These are phyloP conservation scores for Metalampra italica DNA, from an alignment of 2,888 invertebrate genomes.

Conservation along the genomic window DNA sequence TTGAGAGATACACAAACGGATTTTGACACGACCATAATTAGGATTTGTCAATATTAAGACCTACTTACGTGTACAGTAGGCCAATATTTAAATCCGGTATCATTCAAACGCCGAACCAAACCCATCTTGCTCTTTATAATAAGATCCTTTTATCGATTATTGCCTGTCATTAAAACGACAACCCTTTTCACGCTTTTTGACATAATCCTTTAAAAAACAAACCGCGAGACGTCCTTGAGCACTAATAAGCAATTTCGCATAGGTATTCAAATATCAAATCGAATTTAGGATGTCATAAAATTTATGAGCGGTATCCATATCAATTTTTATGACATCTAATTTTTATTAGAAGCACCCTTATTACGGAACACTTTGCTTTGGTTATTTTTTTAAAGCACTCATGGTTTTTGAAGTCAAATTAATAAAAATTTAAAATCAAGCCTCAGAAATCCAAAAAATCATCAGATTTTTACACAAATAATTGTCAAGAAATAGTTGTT, in stretches of 20 bases:
- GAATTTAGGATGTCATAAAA: slow-evolving; percentile 38
- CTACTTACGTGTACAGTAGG: too few species aligned
- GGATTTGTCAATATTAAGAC: too few species aligned
- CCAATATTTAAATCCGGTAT: too few species aligned
- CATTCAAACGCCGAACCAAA: background rate
- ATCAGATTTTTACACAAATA: too few species aligned
- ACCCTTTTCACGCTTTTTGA: slow-evolving; percentile 46
- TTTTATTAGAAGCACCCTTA: slow-evolving; percentile 7
- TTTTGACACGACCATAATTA: too few species aligned
- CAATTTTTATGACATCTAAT: slow-evolving; percentile 24
- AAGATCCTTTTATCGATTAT: slow-evolving; percentile 24
- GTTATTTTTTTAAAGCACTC: too few species aligned
- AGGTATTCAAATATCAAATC: slow-evolving; percentile 32
- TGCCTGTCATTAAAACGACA: slow-evolving; percentile 34
- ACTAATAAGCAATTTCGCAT: slow-evolving; percentile 30
- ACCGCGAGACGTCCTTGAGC: slow-evolving; percentile 48
- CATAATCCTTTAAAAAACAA: slow-evolving; percentile 43
- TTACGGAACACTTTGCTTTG: background rate
- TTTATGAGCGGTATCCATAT: slow-evolving; percentile 46
- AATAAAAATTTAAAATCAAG: too few species aligned
- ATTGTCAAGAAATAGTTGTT: too few species aligned
- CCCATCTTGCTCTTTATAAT: background rate
- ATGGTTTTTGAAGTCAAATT: too few species aligned
- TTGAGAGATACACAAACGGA: too few species aligned
- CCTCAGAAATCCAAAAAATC: too few species aligned